Percentiles rank a stretch among this genome's conserved stretches.
Conservation (phyloP, 35 echinoderm and acorn worm genomes). For the Lytechinus pictus region DNA sequence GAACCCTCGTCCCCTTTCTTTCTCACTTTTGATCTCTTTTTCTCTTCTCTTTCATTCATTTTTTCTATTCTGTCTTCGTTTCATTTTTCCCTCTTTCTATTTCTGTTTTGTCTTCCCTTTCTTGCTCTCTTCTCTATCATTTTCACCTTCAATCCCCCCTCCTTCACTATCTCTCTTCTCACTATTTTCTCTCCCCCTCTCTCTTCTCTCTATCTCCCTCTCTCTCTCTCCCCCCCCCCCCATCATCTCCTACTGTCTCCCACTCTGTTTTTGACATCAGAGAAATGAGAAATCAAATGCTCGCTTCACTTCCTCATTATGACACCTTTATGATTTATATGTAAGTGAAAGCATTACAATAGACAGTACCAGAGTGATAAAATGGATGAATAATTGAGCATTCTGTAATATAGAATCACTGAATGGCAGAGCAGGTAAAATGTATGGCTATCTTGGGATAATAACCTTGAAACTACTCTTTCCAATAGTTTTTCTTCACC, state of each 20-base stretch:
- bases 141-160: too few species aligned
- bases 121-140: too few species aligned
- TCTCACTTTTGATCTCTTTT: neutral
- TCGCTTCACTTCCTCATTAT: neutral
- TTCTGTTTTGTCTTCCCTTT: too few species aligned
- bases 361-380: neutral
- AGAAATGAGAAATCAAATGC: neutral
- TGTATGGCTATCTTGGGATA: neutral
- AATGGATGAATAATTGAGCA: neutral
- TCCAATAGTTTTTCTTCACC: too few species aligned
- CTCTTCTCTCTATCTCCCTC: neutral
- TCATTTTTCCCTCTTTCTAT: too few species aligned
- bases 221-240: neutral
- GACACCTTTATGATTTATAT: neutral
- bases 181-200: neutral
- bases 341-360: neutral
- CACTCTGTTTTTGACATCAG: neutral
- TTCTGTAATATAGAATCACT: neutral
- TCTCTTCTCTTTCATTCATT: too few species aligned
- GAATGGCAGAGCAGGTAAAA: neutral
- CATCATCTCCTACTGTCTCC: neutral
- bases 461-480: neutral
- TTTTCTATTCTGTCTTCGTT: too few species aligned
- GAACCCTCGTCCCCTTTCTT: neutral
- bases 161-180: neutral